Evolutionary conservation across 2,113 vertebrate species (phyloP), one percentile per base, ranked within the genome.

Genomic region (Rhinichthys klamathensis): DNA sequence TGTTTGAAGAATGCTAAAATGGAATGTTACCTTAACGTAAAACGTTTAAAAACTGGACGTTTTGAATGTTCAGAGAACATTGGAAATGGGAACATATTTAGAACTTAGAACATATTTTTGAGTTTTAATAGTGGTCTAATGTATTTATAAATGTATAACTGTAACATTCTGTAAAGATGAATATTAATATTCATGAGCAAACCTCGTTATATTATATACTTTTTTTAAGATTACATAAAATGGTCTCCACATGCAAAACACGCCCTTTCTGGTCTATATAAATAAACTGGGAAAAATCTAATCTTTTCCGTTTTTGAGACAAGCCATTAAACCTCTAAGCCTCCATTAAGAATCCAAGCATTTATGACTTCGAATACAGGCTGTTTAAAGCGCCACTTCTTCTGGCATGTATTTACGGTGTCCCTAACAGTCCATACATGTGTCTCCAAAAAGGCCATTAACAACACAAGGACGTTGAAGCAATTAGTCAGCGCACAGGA

Each of bases 371-470:
- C 12, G 3, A 61, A 41, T 12, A 16, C 38, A n/a, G 21, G 18
- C 18, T 38, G 27, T 38, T 35, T 51, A 85, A 87, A 82, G 86
- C 82, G 86, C 89, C 83, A 86, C 78, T 41, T 70, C 51, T 25
- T 82, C 84, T 86, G 27, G 7, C 60, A 67, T 80, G 74, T 79
- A 87, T 75, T 49, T 60, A 38, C 54, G n/a, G 74, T 44, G 35
- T 12, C 30, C 63, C 82, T 65, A 86, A 87, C 89, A 61, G 88
- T 91, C 90, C 87, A 89, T 85, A 90, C 88, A 87, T 89, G 87
- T 63, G 74, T 86, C 84, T 89, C 58, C 87, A 44, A 85, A 86
- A 83, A 89, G 58, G 82, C 84, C 65, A 85, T 92, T 88, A 87
- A 83, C 4, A 32, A 90, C 77, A 83, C 38, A 85, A 86, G 88